Base-by-base conservation (phyloP, 2,113 vertebrate species). In the Cololabis saira region DNA sequence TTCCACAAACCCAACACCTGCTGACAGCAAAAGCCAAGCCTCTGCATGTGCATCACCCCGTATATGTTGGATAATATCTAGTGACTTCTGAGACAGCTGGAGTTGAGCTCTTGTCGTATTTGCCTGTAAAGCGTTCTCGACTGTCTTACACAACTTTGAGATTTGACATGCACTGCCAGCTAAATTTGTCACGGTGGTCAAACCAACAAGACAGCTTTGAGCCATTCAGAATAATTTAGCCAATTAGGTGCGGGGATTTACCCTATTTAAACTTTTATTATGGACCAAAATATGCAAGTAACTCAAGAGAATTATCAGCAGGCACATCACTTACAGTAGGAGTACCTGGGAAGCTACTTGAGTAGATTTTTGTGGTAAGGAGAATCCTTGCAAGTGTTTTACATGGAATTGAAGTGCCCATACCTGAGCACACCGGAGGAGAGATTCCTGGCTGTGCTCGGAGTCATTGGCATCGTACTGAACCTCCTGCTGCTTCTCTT, bases 361-460 rank as follows among this genome's bases (percentile, higher is more conserved):
- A 78, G 57, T 9, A 50, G n/a, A 16, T 4, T 74, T 30, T 8
- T 66, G 3, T 58, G 6, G 9, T 60, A 18, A n/a, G 8, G 21
- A 48, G 37, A 37, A 27, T 67, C 27, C 11, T 22, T 58, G 12
- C 49, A 72, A 75, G 21, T 1, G 9, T 16, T 71, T 71, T 74
- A 70, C 84, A 91, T 89, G 90, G 88, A 90, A 30, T 70, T 87
- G 7, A 58, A 2, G 15, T 81, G 85, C 78, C 88, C 88, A 33
- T 44, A 85, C 45, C 61, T 68, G 40, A 86, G 83, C 74, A 87
- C 85, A 58, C 86, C 85, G 16, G 88, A 91, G 81, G 88, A 91
- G 68, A 82, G 86, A 61, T 91, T 89, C 83, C 86, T 91, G 88
- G 90, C 90, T 33, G 71, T 89, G 83, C 76, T 91, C 0, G 90